These are phyloP conservation scores for Phalacrocorax carbo DNA, from an alignment of 2,113 vertebrate genomes.

Conservation along the genomic window DNA sequence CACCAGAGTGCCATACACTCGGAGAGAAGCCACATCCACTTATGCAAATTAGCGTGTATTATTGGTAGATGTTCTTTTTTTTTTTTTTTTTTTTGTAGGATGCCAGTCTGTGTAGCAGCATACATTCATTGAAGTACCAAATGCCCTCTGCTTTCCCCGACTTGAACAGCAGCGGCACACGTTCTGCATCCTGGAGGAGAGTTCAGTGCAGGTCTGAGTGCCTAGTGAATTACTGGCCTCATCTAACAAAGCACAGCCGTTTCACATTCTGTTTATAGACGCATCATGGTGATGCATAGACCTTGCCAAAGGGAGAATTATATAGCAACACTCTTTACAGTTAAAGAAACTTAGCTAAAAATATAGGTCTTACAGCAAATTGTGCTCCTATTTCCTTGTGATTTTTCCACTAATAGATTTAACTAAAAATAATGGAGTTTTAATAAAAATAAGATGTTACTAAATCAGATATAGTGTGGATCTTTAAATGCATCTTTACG, in stretches of 20 bases:
- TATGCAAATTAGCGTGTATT: background rate
- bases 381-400: background rate
- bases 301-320: slow-evolving; percentile 2
- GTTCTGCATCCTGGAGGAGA: background rate
- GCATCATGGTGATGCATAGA: background rate
- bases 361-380: background rate
- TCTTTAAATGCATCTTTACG: background rate
- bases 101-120: background rate
- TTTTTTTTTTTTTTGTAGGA: too few species aligned
- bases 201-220: background rate
- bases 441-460: background rate
- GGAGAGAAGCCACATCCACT: background rate
- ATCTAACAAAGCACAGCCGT: background rate
- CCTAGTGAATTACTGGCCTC: background rate
- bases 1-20: background rate
- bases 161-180: background rate
- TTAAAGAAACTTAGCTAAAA: background rate
- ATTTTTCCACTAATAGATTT: background rate
- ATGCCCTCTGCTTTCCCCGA: background rate
- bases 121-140: background rate
- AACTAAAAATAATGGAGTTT: background rate
- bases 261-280: background rate
- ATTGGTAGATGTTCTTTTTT: background rate
- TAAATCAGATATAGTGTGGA: background rate
- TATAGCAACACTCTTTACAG: background rate